A percentile compares a stretch with the other conserved stretches of the same genome.
Conservation (phyloP, 2,113 vertebrate species). For the Heterocephalus glaber region DNA sequence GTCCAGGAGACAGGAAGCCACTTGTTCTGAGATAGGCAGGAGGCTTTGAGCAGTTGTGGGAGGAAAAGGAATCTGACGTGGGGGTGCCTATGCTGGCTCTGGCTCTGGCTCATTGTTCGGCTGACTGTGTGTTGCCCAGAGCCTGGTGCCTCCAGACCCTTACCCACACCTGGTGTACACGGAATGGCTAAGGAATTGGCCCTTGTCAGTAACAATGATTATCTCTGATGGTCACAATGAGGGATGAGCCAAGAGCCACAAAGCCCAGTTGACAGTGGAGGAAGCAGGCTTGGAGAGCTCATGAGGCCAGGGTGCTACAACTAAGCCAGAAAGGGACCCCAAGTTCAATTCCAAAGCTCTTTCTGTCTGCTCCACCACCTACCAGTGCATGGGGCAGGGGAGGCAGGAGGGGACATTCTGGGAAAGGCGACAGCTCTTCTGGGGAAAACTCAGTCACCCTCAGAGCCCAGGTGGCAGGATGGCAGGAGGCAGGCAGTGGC, state of each 20-base stretch:
- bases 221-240: background rate
- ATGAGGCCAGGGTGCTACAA: background rate
- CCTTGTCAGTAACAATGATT: background rate
- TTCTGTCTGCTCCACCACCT: background rate
- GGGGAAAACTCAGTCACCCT: background rate
- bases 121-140: background rate
- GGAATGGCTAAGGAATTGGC: background rate
- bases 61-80: background rate
- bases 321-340: background rate
- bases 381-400: background rate
- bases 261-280: background rate
- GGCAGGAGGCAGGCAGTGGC: background rate
- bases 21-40: background rate
- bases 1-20: background rate
- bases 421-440: background rate
- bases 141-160: background rate
- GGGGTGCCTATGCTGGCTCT: rapidly evolving
- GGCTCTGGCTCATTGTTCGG: rapidly evolving
- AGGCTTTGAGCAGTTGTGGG: background rate
- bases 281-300: background rate
- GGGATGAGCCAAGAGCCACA: background rate
- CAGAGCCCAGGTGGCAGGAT: background rate
- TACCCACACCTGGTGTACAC: background rate
- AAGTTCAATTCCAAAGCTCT: background rate
- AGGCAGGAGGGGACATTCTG: background rate